Evolutionary conservation across 2,888 invertebrate species (phyloP).

Genomic region (Sialis lutaria): DNA sequence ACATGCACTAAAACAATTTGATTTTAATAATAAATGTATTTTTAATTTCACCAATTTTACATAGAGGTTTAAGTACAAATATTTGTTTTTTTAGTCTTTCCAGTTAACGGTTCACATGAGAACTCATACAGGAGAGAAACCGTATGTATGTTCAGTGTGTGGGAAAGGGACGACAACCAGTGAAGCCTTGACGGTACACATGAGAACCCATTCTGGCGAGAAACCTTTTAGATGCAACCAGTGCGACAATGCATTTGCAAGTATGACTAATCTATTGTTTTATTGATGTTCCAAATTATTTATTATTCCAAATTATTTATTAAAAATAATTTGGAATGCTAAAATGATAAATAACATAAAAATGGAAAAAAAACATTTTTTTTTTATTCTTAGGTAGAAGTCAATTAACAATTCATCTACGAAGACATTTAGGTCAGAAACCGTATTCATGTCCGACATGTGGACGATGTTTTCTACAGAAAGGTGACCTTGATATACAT

Average conservation of each 20-base stretch:
- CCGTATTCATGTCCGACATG: conserved; percentile 8
- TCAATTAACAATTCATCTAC: conserved; percentile 8
- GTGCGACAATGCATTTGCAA: conserved; percentile 9
- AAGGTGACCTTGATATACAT: conserved; percentile 9
- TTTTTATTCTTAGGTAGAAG: conserved; percentile 6
- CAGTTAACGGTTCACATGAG: conserved; percentile 1
- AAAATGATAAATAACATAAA: not conserved
- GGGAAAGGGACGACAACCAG: conserved; percentile 4
- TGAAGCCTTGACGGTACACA: conserved; percentile 1
- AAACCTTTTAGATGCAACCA: conserved; percentile 8
- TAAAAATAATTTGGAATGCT: not conserved
- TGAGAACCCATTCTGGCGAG: not conserved
- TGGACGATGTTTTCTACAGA: conserved; percentile 9
- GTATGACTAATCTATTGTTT: conserved; percentile 3
- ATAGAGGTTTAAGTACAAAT: not conserved
- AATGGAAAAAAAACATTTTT: not conserved
- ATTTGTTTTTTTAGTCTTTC: not conserved
- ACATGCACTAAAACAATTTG: not conserved
- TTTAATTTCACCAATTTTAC: not conserved
- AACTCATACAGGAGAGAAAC: conserved; percentile 1
- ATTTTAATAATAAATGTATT: not conserved
- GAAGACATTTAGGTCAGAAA: conserved; percentile 8
- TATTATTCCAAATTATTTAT: not conserved
- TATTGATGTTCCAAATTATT: not conserved
- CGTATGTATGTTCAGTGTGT: conserved; percentile 3